A percentile compares a stretch with the other conserved stretches of the same genome.
Evolutionary conservation across 2,113 vertebrate genomes (phyloP).

Genomic region (Nansenia antarctica): DNA sequence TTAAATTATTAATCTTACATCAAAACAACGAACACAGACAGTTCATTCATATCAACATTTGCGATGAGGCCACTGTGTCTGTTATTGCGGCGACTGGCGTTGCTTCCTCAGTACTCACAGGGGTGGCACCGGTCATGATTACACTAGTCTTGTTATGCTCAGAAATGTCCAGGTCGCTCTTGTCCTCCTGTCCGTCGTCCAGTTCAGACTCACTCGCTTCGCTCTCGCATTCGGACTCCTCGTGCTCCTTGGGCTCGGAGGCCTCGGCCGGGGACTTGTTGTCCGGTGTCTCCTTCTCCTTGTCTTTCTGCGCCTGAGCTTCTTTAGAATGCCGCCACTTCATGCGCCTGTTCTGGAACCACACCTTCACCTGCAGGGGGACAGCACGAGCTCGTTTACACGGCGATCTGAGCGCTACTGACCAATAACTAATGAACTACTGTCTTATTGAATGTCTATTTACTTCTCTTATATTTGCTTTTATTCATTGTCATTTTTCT

Average conservation of each 20-base stretch:
- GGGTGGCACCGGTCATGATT: slow-evolving; percentile 74
- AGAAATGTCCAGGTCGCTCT: slow-evolving; percentile 82
- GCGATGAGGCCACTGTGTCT: slow-evolving; percentile 55
- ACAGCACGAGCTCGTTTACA: not conserved
- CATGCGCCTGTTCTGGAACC: slow-evolving; percentile 98
- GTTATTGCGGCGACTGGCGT: slow-evolving; percentile 32
- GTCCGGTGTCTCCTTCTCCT: slow-evolving; percentile 85
- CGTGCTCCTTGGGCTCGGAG: slow-evolving; percentile 77
- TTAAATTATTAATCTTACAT: slow-evolving; percentile 32
- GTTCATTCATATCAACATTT: slow-evolving; percentile 61
- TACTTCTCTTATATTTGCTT: too few species aligned
- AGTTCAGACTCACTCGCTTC: slow-evolving; percentile 90
- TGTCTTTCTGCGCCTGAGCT: slow-evolving; percentile 95
- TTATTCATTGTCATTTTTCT: too few species aligned
- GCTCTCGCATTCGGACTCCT: slow-evolving; percentile 87
- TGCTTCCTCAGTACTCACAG: slow-evolving; percentile 48
- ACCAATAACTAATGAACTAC: too few species aligned
- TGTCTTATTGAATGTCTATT: too few species aligned
- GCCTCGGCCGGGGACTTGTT: slow-evolving; percentile 69
- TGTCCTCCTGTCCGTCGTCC: slow-evolving; percentile 81
- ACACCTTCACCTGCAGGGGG: slow-evolving; percentile 88
- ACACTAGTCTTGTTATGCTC: slow-evolving; percentile 81
- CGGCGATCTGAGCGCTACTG: not conserved
- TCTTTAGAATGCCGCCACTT: slow-evolving; percentile 98
- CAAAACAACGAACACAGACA: slow-evolving; percentile 1